Evolutionary conservation across 1,140 invertebrate genomes (phyloP).

Genomic region (Aphelenchoides avenae): DNA sequence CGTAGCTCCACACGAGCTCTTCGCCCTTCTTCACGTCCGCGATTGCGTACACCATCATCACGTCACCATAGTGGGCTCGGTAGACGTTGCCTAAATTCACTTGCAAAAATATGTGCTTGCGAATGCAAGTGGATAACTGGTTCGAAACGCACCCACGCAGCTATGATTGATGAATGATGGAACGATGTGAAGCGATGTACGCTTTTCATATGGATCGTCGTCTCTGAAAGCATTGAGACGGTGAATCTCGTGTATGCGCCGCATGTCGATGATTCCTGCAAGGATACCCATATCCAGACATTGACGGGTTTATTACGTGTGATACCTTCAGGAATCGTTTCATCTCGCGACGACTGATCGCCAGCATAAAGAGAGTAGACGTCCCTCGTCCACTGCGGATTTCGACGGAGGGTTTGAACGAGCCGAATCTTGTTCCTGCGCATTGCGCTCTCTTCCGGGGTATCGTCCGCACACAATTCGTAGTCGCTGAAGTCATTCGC

Average conservation of each 20-base stretch:
- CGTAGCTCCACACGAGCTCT: background rate
- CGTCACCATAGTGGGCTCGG: constrained; percentile 2
- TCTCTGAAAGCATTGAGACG: background rate
- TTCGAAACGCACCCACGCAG: background rate
- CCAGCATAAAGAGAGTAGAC: constrained; percentile 3
- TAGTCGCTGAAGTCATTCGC: background rate
- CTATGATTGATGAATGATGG: constrained; percentile 6
- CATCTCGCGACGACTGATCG: background rate
- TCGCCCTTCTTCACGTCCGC: constrained; percentile 5
- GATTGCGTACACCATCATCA: background rate
- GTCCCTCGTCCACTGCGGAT: background rate
- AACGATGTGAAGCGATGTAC: background rate
- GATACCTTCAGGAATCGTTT: background rate
- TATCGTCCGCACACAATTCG: background rate
- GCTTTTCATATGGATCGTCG: background rate
- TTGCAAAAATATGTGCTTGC: background rate
- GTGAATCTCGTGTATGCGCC: background rate
- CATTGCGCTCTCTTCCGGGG: background rate
- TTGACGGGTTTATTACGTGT: background rate
- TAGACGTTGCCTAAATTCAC: background rate
- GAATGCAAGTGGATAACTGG: background rate
- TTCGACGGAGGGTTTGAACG: background rate
- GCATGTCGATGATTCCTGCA: background rate
- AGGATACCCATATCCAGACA: background rate
- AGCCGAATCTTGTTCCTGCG: background rate